phyloP scores from a whole-genome alignment of 2,888 invertebrate species.

The Labia minor region DNA sequence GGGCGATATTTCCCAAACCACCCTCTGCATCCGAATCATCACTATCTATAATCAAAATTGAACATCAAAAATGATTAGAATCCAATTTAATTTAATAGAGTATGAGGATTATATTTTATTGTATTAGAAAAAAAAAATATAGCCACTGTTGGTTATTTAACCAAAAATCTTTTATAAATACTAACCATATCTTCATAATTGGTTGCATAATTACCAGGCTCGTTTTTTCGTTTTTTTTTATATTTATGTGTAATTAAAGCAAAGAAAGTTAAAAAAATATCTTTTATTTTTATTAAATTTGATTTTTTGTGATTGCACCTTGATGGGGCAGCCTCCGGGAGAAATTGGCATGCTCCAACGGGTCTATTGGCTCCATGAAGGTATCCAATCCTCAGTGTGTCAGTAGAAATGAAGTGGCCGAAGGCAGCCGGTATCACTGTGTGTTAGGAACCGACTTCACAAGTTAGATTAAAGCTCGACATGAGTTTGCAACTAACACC shows the following conservation, averaged over 20 bases:
- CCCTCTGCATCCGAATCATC: conserved; percentile 90
- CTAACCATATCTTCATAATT: too few relatives aligned
- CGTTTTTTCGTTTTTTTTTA: too few relatives aligned
- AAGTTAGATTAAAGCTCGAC: background rate
- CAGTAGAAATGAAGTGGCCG: background rate
- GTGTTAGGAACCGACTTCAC: conserved; percentile 2
- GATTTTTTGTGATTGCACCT: conserved; percentile 19
- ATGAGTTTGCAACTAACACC: background rate
- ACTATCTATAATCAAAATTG: conserved; percentile 51
- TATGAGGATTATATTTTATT: too few relatives aligned
- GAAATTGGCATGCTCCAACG: conserved; percentile 22
- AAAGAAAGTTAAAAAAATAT: background rate
- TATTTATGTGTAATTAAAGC: background rate
- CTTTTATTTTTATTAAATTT: background rate
- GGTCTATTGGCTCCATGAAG: conserved; percentile 23
- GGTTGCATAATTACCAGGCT: too few relatives aligned
- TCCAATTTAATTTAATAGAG: too few relatives aligned
- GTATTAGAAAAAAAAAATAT: too few relatives aligned
- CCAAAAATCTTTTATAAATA: too few relatives aligned
- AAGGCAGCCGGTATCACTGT: background rate
- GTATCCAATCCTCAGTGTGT: background rate
- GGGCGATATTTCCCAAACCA: conserved; percentile 83
- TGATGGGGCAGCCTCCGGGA: conserved; percentile 23
- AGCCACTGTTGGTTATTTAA: too few relatives aligned
- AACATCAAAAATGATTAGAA: background rate